phyloP scores from a whole-genome alignment of 1,140 invertebrate genomes.

The Hycleus cichorii region DNA sequence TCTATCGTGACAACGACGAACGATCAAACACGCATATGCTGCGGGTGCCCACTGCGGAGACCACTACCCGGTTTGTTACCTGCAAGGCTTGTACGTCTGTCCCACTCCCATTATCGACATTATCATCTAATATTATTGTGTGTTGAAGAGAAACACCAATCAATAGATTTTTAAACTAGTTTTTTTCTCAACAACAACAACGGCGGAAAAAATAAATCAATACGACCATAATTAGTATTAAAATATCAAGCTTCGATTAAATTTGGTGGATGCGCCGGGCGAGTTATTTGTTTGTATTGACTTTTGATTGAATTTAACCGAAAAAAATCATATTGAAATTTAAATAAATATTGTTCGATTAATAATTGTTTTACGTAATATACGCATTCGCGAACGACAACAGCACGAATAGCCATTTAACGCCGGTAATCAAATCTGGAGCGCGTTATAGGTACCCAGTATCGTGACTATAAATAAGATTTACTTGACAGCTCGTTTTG shows the following conservation, averaged over 20 bases:
- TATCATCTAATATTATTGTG: too few species aligned
- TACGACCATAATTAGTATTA: too few species aligned
- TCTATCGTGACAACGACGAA: conserved; percentile 20
- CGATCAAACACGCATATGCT: conserved; percentile 21
- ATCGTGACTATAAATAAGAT: conserved; percentile 28
- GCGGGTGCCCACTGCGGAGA: conserved; percentile 20
- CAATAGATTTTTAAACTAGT: too few species aligned
- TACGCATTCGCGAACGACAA: conserved; percentile 18
- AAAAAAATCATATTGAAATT: background rate
- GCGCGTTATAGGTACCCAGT: conserved; percentile 17
- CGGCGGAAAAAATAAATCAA: too few species aligned
- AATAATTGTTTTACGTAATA: conserved; percentile 7
- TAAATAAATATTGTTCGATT: conserved; percentile 6
- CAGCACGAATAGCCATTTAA: conserved; percentile 19
- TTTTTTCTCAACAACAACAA: too few species aligned
- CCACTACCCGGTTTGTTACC: background rate
- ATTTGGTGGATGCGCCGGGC: too few species aligned
- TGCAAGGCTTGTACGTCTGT: too few species aligned
- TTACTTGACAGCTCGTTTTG: conserved; percentile 28
- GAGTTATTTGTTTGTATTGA: too few species aligned
- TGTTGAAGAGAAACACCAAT: too few species aligned
- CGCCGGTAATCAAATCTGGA: conserved; percentile 23
- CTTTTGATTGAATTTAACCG: too few species aligned
- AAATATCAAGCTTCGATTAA: too few species aligned
- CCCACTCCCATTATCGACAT: too few species aligned